Conservation (phyloP, 2,888 invertebrate species). For the Eueremaeus valkanovi region DNA sequence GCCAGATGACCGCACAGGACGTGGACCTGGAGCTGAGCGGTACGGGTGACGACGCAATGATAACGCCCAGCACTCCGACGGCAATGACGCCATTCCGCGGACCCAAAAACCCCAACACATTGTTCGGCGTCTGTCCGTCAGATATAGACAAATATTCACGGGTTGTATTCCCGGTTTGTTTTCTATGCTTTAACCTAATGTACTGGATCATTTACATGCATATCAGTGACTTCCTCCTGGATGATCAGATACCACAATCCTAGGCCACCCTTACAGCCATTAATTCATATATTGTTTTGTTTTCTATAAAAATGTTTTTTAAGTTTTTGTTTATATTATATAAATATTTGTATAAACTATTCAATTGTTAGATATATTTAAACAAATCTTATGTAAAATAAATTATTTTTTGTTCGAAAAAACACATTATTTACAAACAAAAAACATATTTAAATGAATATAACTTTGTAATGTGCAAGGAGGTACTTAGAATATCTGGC, state of each 20-base stretch:
- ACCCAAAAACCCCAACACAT: slow-evolving; percentile 43
- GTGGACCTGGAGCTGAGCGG: slow-evolving; percentile 15
- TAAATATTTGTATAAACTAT: too few relatives aligned
- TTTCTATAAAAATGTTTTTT: too few relatives aligned
- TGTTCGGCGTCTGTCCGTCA: slow-evolving; percentile 76
- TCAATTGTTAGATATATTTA: too few relatives aligned
- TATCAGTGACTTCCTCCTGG: slow-evolving; percentile 67
- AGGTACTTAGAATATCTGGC: too few relatives aligned
- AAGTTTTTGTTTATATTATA: too few relatives aligned
- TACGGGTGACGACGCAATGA: slow-evolving; percentile 65
- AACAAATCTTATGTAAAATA: too few relatives aligned
- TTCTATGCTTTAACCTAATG: slow-evolving; percentile 97
- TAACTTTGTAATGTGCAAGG: too few relatives aligned
- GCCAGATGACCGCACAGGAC: neutral
- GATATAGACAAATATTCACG: slow-evolving; percentile 99
- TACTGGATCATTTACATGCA: slow-evolving; percentile 96
- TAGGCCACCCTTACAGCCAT: too few relatives aligned
- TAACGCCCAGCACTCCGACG: slow-evolving; percentile 57
- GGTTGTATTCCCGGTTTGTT: slow-evolving; percentile 96
- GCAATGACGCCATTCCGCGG: neutral
- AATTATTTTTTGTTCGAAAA: too few relatives aligned
- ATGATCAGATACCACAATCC: neutral
- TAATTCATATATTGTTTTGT: too few relatives aligned
- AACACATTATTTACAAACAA: too few relatives aligned
- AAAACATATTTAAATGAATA: too few relatives aligned